A percentile compares a stretch with the other conserved stretches of the same genome.
phyloP scores from a whole-genome alignment of 2,888 invertebrate species.

The Clitarchus hookeri region DNA sequence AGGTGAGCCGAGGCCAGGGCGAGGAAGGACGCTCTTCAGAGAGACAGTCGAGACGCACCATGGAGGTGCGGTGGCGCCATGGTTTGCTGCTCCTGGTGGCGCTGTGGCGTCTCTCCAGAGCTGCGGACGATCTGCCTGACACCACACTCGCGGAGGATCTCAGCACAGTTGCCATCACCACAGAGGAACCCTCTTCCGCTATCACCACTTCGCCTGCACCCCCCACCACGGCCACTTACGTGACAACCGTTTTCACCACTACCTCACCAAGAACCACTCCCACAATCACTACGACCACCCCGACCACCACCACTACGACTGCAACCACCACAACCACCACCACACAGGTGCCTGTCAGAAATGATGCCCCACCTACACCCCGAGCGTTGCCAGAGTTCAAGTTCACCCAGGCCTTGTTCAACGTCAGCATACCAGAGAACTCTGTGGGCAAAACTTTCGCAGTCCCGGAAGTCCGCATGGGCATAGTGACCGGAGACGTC shows the following conservation, averaged over 20 bases:
- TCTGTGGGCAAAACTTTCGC: slow-evolving; percentile 86
- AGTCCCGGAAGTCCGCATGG: slow-evolving; percentile 77
- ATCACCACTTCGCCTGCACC: neutral
- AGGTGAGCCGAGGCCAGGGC: neutral
- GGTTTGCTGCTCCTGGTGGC: neutral
- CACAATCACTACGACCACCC: neutral
- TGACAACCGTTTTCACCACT: neutral
- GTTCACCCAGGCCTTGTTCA: slow-evolving; percentile 78
- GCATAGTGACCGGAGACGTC: slow-evolving; percentile 63
- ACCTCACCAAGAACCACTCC: neutral
- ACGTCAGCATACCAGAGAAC: slow-evolving; percentile 91
- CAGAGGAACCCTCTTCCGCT: neutral
- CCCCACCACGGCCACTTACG: neutral
- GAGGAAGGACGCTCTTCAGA: neutral
- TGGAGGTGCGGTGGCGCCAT: slow-evolving; percentile 7
- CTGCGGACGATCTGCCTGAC: neutral
- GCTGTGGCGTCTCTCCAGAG: neutral
- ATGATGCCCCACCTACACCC: slow-evolving; percentile 35
- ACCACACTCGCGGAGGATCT: neutral
- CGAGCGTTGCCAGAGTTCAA: slow-evolving; percentile 57
- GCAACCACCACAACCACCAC: neutral
- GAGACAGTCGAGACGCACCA: neutral
- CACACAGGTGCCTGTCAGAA: slow-evolving; percentile 25
- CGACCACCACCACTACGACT: neutral
- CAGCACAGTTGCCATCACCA: neutral